phyloP scores from a whole-genome alignment of 2,797 vertebrate genomes.

The Threskiornis aethiopicus region DNA sequence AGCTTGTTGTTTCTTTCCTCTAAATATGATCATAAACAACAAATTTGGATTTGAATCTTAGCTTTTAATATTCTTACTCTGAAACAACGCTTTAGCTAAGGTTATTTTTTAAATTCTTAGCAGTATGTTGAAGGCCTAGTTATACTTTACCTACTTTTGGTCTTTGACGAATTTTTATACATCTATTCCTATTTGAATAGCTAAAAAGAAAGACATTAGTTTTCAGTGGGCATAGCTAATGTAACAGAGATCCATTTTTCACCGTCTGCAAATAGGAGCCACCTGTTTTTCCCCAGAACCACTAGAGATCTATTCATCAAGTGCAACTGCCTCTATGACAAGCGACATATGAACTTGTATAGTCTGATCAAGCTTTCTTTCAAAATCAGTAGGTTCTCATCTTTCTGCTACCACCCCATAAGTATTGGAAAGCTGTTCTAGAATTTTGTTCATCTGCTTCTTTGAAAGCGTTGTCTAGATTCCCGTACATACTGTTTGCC shows the following conservation, averaged over 20 bases:
- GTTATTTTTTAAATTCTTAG: not conserved
- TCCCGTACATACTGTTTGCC: not conserved
- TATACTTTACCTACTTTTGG: not conserved
- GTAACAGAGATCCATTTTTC: not conserved
- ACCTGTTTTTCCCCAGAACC: not conserved
- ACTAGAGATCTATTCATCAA: not conserved
- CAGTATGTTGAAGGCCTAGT: not conserved
- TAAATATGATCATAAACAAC: not conserved
- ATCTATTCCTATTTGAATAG: not conserved
- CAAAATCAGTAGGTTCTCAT: not conserved
- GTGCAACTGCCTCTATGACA: not conserved
- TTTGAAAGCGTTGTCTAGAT: not conserved
- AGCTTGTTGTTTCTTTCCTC: not conserved
- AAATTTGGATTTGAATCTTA: not conserved
- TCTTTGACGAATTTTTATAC: not conserved
- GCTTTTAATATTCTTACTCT: not conserved
- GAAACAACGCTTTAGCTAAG: not conserved
- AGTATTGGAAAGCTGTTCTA: not conserved
- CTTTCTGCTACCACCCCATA: not conserved
- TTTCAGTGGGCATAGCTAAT: not conserved
- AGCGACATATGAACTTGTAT: not conserved
- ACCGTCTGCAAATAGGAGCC: not conserved
- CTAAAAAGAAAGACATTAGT: not conserved
- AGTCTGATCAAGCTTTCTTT: not conserved
- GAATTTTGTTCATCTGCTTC: not conserved